A percentile compares a stretch with the other conserved stretches of the same genome.
Evolutionary conservation across 1,140 invertebrate genomes (phyloP).

Genomic region (Caerostris darwini): DNA sequence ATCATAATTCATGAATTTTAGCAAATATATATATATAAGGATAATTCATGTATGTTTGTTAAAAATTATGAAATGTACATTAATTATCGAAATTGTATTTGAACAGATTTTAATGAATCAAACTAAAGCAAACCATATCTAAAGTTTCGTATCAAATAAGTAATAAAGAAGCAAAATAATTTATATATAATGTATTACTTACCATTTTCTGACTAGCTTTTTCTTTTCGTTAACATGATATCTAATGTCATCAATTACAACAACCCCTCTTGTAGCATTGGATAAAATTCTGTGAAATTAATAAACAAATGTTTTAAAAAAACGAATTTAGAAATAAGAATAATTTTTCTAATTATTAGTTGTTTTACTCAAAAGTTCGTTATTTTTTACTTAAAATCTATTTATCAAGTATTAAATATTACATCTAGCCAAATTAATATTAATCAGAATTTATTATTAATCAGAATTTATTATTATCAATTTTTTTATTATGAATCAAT

Average conservation of each 20-base stretch:
- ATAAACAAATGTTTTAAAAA: not conserved
- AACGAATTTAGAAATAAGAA: not conserved
- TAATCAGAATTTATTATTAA: too few species aligned
- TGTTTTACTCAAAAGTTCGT: too few species aligned
- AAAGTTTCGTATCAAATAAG: not conserved
- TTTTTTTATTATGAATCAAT: too few species aligned
- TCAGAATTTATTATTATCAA: too few species aligned
- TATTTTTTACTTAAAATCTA: too few species aligned
- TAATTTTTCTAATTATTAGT: too few species aligned
- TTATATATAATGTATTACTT: slow-evolving; percentile 57
- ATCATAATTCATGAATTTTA: too few species aligned
- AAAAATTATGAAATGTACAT: too few species aligned
- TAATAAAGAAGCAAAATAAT: not conserved
- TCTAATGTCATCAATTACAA: slow-evolving; percentile 90
- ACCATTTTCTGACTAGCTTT: slow-evolving; percentile 87
- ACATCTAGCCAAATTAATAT: too few species aligned
- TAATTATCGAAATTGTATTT: not conserved
- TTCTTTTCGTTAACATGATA: slow-evolving; percentile 87
- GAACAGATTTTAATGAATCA: not conserved
- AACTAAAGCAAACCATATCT: not conserved
- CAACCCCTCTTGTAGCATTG: slow-evolving; percentile 85
- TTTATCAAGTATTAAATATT: too few species aligned
- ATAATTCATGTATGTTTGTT: too few species aligned
- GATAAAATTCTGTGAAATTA: slow-evolving; percentile 61
- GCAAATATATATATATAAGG: too few species aligned